Conservation (phyloP, 2,888 invertebrate species). For the Charanyca ferruginea region DNA sequence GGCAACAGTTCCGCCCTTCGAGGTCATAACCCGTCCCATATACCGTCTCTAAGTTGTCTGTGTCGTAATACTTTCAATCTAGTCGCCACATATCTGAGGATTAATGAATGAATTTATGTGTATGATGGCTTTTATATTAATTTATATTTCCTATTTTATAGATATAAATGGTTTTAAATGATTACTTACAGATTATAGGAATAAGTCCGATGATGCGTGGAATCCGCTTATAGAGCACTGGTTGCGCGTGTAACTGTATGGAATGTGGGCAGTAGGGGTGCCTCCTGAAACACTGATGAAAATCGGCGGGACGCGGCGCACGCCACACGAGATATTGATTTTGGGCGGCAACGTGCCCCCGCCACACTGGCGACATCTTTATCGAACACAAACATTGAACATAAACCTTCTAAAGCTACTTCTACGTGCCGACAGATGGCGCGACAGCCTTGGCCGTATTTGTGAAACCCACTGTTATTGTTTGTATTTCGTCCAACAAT, state of each 20-base stretch:
- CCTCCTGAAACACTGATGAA: slow-evolving; percentile 84
- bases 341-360: slow-evolving; percentile 84
- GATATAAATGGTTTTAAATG: slow-evolving; percentile 31
- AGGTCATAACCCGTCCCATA: slow-evolving; percentile 82
- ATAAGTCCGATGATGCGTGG: slow-evolving; percentile 73
- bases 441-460: slow-evolving; percentile 54
- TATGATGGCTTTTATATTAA: slow-evolving; percentile 17
- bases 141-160: slow-evolving; percentile 4
- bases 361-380: slow-evolving; percentile 75
- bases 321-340: slow-evolving; percentile 84
- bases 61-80: slow-evolving; percentile 73
- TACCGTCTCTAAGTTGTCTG: slow-evolving; percentile 74
- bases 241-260: slow-evolving; percentile 78
- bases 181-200: slow-evolving; percentile 77
- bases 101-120: slow-evolving; percentile 73
- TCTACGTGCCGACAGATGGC: slow-evolving; percentile 75
- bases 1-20: slow-evolving; percentile 68
- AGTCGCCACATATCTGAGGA: slow-evolving; percentile 49
- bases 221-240: slow-evolving; percentile 80
- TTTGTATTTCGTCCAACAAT: slow-evolving; percentile 23
- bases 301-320: slow-evolving; percentile 84
- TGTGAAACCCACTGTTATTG: slow-evolving; percentile 23
- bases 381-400: slow-evolving; percentile 16
- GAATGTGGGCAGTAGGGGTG: slow-evolving; percentile 82
- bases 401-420: slow-evolving; percentile 44